phyloP scores from a whole-genome alignment of 2,888 invertebrate genomes.

The Leptinotarsa tumamoca region DNA sequence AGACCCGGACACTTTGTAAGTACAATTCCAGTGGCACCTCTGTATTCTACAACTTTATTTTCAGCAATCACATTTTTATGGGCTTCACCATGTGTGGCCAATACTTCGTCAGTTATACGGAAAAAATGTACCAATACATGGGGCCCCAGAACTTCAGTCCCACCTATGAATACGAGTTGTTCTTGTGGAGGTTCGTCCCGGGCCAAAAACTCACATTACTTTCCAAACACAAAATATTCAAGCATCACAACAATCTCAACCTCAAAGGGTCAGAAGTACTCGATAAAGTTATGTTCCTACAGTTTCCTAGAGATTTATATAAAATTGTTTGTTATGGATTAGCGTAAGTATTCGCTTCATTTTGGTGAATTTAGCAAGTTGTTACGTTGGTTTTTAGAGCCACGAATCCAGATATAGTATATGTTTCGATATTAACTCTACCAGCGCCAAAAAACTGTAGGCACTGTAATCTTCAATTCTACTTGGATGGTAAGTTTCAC shows the following conservation, averaged over 20 bases:
- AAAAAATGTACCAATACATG: slow-evolving; percentile 55
- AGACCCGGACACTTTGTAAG: slow-evolving; percentile 58
- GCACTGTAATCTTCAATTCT: slow-evolving; percentile 62
- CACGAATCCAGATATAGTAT: slow-evolving; percentile 68
- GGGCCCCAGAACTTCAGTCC: slow-evolving; percentile 50
- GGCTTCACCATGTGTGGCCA: slow-evolving; percentile 95
- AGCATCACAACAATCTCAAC: slow-evolving; percentile 49
- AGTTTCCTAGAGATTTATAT: slow-evolving; percentile 77
- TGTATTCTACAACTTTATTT: slow-evolving; percentile 47
- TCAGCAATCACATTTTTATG: slow-evolving; percentile 91
- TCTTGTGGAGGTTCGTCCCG: slow-evolving; percentile 65
- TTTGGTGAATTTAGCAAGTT: slow-evolving; percentile 14
- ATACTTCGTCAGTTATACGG: slow-evolving; percentile 87
- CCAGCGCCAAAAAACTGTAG: slow-evolving; percentile 75
- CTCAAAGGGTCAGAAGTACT: slow-evolving; percentile 59
- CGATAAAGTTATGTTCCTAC: slow-evolving; percentile 76
- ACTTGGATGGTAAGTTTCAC: slow-evolving; percentile 57
- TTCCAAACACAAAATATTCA: slow-evolving; percentile 65
- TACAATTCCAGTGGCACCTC: slow-evolving; percentile 32
- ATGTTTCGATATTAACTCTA: slow-evolving; percentile 76
- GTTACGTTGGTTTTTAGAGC: slow-evolving; percentile 55
- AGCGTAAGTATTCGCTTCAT: slow-evolving; percentile 67
- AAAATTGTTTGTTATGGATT: slow-evolving; percentile 78
- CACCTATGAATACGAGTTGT: slow-evolving; percentile 62
- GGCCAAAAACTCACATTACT: slow-evolving; percentile 61